Percentiles rank a stretch among this genome's conserved stretches.
Evolutionary conservation across 2,888 invertebrate species (phyloP).

Genomic region (Slavum lentiscoides): DNA sequence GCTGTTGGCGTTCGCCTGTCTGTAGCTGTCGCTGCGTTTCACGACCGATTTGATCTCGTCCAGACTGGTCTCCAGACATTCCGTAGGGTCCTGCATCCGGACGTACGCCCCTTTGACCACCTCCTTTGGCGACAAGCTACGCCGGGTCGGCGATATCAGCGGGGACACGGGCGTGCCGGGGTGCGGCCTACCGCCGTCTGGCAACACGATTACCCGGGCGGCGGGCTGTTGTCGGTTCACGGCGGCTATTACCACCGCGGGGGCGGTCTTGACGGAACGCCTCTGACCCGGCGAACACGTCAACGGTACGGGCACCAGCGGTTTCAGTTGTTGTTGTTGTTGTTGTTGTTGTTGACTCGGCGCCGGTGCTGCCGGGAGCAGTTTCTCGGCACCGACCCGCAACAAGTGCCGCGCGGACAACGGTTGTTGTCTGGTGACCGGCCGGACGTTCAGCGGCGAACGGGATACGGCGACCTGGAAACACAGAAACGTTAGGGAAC

Average conservation of each 20-base stretch:
- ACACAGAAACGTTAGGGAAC: too few relatives aligned
- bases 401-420: not conserved
- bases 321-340: constrained; percentile 1
- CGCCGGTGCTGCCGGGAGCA: too few relatives aligned
- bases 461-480: not conserved
- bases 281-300: constrained; percentile 35
- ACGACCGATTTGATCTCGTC: constrained; percentile 62
- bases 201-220: constrained; percentile 13
- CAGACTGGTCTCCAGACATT: constrained; percentile 57
- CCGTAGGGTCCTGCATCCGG: constrained; percentile 68
- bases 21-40: constrained; percentile 82
- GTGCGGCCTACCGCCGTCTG: constrained; percentile 4
- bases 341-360: not conserved
- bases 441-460: constrained; percentile 32
- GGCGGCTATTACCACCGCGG: not conserved
- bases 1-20: constrained; percentile 76
- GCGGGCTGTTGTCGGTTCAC: not conserved
- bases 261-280: constrained; percentile 2
- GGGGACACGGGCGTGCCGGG: constrained; percentile 55
- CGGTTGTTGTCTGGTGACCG: constrained; percentile 33
- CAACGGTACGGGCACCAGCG: constrained; percentile 41
- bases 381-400: not conserved
- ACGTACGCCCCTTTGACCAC: constrained; percentile 57
- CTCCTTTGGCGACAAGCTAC: constrained; percentile 47
- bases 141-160: constrained; percentile 55